Evolutionary conservation across 2,888 invertebrate genomes (phyloP), one percentile per base, ranked within the genome.

Genomic region (Antheraea assamensis): DNA sequence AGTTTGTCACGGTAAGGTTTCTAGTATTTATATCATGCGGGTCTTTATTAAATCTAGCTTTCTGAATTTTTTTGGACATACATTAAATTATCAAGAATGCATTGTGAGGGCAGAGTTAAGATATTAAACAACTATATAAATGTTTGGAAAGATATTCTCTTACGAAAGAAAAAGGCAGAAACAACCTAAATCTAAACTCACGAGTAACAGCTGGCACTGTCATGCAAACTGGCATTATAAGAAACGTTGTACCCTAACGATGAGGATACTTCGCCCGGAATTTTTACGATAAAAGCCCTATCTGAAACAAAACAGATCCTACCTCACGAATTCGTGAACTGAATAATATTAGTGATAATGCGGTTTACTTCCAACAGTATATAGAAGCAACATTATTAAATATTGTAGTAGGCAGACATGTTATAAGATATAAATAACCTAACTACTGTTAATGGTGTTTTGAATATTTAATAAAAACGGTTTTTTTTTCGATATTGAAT

Each of bases 231-330:
- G 68, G 72, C 66, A 68, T 68, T 52, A 31, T 55, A 72, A 27
- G 52, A 70, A 72, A 70, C 70, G 35, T 31, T 55, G 52, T 52
- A 58, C 35, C 27, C 58, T 4, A 31, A 15, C 70, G 70, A 74
- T 71, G 42, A 71, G 78, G 77, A 55, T 77, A 74, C 75, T 78
- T 78, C 75, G 81, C 74, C 72, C 74, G 74, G 78, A 81, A 80
- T 83, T 83, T 83, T 87, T 83, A 85, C 82, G 82, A 83, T 80
- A 83, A 81, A 77, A 80, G 76, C 78, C 81, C 78, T 86, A 74
- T 74, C 74, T 74, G 66, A 73, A 72, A 73, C 66, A 71, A 71
- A 55, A 71, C 71, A 74, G 49, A 73, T 72, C 72, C 64, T n/a
- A 71, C 70, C 74, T 68, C 30, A 27, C 49, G 58, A 35, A 55